A percentile compares a stretch with the other conserved stretches of the same genome.
Conservation (phyloP, 2,888 invertebrate species). For the Toxonevra muliebris region DNA sequence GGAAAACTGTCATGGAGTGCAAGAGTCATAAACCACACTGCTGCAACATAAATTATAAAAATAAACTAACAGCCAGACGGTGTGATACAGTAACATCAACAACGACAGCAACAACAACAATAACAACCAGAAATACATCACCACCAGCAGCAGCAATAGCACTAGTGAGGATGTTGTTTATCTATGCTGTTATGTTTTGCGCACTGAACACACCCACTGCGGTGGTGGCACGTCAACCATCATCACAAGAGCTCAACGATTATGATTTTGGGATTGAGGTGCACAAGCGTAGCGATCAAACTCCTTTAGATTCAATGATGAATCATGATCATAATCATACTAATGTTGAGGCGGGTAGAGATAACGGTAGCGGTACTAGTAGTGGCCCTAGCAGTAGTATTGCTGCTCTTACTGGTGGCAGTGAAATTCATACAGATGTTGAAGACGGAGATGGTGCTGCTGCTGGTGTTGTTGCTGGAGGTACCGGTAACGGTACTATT, state of each 20-base stretch:
- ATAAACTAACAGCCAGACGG: slow-evolving; percentile 20
- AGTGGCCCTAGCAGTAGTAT: too few relatives aligned
- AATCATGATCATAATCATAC: not conserved
- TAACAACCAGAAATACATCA: slow-evolving; percentile 23
- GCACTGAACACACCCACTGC: slow-evolving; percentile 7
- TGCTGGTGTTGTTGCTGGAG: slow-evolving; percentile 4
- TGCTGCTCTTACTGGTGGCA: too few relatives aligned
- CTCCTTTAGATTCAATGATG: not conserved
- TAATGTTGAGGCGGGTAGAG: slow-evolving; percentile 21
- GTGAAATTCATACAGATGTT: slow-evolving; percentile 19
- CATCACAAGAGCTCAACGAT: slow-evolving; percentile 39
- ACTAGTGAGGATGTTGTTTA: slow-evolving; percentile 15
- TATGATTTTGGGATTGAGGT: slow-evolving; percentile 42
- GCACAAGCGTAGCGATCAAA: slow-evolving; percentile 41
- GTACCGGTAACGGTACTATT: not conserved
- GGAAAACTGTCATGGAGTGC: slow-evolving; percentile 17
- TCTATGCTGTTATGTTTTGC: slow-evolving; percentile 18
- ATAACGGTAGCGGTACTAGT: slow-evolving; percentile 18
- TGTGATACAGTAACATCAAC: slow-evolving; percentile 14
- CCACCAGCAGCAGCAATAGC: slow-evolving; percentile 23
- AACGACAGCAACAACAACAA: slow-evolving; percentile 18
- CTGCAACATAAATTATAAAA: slow-evolving; percentile 37
- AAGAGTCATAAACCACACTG: slow-evolving; percentile 36
- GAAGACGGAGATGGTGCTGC: slow-evolving; percentile 23
- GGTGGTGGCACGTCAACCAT: slow-evolving; percentile 39